These are phyloP conservation scores for Phania funesta DNA, from an alignment of 2,888 invertebrate species.

Conservation along the genomic window DNA sequence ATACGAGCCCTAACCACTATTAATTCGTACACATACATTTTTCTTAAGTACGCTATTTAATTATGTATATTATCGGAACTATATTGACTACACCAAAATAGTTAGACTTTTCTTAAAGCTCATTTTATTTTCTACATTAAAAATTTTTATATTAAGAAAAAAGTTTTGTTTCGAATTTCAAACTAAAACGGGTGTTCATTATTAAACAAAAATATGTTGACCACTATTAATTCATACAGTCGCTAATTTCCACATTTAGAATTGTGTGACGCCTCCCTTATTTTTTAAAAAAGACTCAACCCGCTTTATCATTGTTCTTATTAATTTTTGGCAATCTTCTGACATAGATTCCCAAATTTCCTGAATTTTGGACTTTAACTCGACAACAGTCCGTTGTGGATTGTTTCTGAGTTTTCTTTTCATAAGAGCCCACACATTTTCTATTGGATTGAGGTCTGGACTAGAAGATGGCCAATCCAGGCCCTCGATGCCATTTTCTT, in stretches of 20 bases:
- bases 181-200: too few species aligned
- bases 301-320: too few species aligned
- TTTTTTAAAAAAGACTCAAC: too few species aligned
- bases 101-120: background rate
- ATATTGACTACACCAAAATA: background rate
- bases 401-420: slow-evolving; percentile 9
- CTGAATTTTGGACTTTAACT: too few species aligned
- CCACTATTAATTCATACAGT: background rate
- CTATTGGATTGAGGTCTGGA: slow-evolving; percentile 9
- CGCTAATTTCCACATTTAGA: background rate
- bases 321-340: too few species aligned
- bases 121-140: background rate
- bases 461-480: slow-evolving; percentile 2
- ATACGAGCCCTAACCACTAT: background rate
- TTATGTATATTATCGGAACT: too few species aligned
- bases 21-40: too few species aligned
- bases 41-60: too few species aligned
- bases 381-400: background rate
- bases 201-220: too few species aligned
- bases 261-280: too few species aligned
- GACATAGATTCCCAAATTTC: too few species aligned
- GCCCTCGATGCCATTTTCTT: slow-evolving; percentile 4
- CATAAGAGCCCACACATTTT: slow-evolving; percentile 9
- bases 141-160: background rate
- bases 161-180: background rate